A percentile compares a stretch with the other conserved stretches of the same genome.
These are phyloP conservation scores for Pseudomyrmex flavicornis DNA, from an alignment of 1,140 invertebrate species.

Conservation along the genomic window DNA sequence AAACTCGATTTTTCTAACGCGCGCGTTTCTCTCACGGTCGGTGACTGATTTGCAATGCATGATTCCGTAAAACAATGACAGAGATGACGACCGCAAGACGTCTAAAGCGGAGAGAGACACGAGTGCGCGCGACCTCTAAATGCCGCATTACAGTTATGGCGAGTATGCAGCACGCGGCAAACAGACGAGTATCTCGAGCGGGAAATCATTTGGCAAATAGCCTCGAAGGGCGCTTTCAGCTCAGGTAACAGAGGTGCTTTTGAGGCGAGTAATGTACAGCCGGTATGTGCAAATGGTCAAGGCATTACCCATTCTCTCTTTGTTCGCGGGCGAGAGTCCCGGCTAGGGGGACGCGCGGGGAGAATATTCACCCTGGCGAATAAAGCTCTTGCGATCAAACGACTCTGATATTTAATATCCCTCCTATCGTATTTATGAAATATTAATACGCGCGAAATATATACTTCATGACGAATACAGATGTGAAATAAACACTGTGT, in stretches of 20 bases:
- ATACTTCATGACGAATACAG: no score
- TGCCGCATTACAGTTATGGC: slow-evolving; percentile 33
- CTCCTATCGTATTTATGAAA: not conserved
- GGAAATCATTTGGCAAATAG: slow-evolving; percentile 82
- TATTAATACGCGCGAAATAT: not conserved
- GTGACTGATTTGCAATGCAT: slow-evolving; percentile 5
- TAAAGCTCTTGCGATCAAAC: not conserved
- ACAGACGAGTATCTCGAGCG: slow-evolving; percentile 54
- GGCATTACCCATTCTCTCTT: slow-evolving; percentile 61
- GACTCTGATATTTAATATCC: not conserved
- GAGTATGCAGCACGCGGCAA: slow-evolving; percentile 44
- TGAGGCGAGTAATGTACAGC: slow-evolving; percentile 56
- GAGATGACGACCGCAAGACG: slow-evolving; percentile 15
- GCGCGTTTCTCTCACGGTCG: not conserved
- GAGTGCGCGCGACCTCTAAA: slow-evolving; percentile 5
- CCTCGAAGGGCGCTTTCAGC: slow-evolving; percentile 68
- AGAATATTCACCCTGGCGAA: slow-evolving; percentile 10
- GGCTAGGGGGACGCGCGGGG: not conserved
- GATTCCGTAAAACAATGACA: slow-evolving; percentile 2
- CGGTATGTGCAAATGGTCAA: slow-evolving; percentile 58
- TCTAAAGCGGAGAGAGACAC: slow-evolving; percentile 4
- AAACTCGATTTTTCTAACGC: not conserved
- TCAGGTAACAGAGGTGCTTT: slow-evolving; percentile 70
- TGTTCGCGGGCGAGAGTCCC: slow-evolving; percentile 37
- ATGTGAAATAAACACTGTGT: no score